phyloP scores from a whole-genome alignment of 2,113 vertebrate species.

The Orcinus orca region DNA sequence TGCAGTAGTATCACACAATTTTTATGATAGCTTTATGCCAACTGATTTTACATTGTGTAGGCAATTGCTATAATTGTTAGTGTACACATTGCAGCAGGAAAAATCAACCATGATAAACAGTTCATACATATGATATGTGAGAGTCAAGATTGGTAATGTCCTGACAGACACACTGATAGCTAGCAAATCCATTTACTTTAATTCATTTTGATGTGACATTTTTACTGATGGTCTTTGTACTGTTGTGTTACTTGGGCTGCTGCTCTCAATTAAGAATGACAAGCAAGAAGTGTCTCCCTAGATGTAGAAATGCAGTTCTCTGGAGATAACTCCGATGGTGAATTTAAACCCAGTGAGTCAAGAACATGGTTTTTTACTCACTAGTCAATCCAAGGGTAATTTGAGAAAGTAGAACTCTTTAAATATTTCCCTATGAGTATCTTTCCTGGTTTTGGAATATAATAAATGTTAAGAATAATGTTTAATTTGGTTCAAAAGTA shows the following conservation, averaged over 20 bases:
- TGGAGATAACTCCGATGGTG: neutral
- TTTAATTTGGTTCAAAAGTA: conserved; percentile 47
- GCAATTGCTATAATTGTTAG: neutral
- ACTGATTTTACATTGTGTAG: conserved; percentile 31
- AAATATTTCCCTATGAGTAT: conserved; percentile 28
- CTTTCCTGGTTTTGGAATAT: neutral
- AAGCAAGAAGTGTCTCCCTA: conserved; percentile 12
- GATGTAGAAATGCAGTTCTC: conserved; percentile 21
- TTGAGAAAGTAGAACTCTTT: neutral
- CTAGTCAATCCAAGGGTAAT: conserved; percentile 9
- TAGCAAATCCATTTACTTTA: conserved; percentile 36
- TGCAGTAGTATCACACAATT: neutral
- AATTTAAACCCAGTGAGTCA: conserved; percentile 21
- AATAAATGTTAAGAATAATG: neutral
- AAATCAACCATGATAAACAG: neutral
- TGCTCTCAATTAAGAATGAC: conserved; percentile 52
- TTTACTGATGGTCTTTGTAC: conserved; percentile 34
- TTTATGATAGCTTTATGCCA: conserved; percentile 15
- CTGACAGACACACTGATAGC: conserved; percentile 14
- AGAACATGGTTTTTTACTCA: neutral
- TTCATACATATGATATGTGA: neutral
- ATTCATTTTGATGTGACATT: conserved; percentile 57
- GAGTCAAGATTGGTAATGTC: neutral
- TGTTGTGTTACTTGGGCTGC: conserved; percentile 26
- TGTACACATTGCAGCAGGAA: neutral